Conservation (phyloP, 2,888 invertebrate genomes). For the Synergus japonicus region DNA sequence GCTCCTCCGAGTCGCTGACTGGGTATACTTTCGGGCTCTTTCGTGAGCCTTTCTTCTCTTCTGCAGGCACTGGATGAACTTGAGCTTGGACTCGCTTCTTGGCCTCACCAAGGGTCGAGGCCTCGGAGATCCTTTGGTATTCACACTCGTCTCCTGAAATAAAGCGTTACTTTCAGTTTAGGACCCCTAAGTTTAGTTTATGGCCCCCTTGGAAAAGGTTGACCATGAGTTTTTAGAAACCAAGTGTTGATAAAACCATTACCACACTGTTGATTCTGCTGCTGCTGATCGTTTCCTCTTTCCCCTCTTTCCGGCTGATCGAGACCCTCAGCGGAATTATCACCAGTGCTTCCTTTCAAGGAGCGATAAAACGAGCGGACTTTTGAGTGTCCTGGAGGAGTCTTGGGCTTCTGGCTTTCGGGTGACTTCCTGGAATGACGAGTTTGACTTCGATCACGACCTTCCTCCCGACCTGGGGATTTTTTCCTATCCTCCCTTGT, state of each 20-base stretch:
- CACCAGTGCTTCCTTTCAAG: slow-evolving; percentile 66
- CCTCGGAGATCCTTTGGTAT: slow-evolving; percentile 80
- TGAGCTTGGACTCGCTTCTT: slow-evolving; percentile 79
- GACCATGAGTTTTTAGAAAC: neutral
- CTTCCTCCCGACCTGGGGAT: slow-evolving; percentile 73
- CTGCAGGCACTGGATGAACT: slow-evolving; percentile 77
- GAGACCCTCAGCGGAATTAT: slow-evolving; percentile 66
- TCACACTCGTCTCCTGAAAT: slow-evolving; percentile 77
- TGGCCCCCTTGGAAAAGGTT: too few species aligned
- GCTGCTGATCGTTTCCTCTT: slow-evolving; percentile 73
- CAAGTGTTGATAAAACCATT: slow-evolving; percentile 34
- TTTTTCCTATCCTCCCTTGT: slow-evolving; percentile 78
- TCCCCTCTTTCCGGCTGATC: slow-evolving; percentile 69
- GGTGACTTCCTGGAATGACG: slow-evolving; percentile 74
- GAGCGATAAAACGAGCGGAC: slow-evolving; percentile 74
- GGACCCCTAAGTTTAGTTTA: too few species aligned
- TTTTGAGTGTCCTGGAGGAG: slow-evolving; percentile 72
- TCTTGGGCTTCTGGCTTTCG: slow-evolving; percentile 71
- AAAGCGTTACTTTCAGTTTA: neutral
- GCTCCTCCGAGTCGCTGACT: slow-evolving; percentile 80
- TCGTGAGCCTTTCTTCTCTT: slow-evolving; percentile 62
- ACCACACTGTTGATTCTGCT: slow-evolving; percentile 57
- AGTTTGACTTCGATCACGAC: slow-evolving; percentile 70
- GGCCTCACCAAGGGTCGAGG: slow-evolving; percentile 75
- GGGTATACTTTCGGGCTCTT: slow-evolving; percentile 78